These are phyloP conservation scores for Blennius ocellaris DNA, from an alignment of 2,113 vertebrate genomes.

Conservation along the genomic window DNA sequence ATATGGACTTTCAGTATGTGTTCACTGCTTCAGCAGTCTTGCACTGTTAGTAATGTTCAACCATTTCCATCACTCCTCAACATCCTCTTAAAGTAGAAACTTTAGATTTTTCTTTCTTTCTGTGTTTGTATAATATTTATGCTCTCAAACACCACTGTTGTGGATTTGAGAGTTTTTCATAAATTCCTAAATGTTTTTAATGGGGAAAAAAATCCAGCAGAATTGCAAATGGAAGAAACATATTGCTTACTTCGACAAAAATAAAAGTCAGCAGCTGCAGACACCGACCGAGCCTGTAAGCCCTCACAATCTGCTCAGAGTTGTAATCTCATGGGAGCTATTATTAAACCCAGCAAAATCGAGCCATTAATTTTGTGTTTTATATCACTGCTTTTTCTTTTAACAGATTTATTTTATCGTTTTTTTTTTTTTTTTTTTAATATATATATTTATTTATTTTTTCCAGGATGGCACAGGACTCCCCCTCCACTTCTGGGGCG, in stretches of 20 bases:
- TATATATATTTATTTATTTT: background rate
- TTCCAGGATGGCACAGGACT: conserved; percentile 85
- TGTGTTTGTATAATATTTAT: no score
- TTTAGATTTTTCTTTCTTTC: no score
- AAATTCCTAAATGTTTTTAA: conserved; percentile 26
- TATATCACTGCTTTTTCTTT: background rate
- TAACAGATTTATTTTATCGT: background rate
- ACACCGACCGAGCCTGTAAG: conserved; percentile 18
- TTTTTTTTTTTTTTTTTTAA: background rate
- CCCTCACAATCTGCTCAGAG: conserved; percentile 35
- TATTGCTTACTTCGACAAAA: conserved; percentile 24
- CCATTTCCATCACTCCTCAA: background rate
- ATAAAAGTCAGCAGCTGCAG: conserved; percentile 17
- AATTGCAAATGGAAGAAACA: conserved; percentile 14
- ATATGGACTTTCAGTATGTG: no score
- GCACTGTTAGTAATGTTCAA: no score
- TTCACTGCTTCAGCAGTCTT: no score
- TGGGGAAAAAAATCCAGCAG: background rate
- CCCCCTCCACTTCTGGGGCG: conserved; percentile 92
- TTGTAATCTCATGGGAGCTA: conserved; percentile 37
- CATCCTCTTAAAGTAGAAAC: no score
- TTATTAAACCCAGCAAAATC: conserved; percentile 5
- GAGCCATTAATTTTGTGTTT: background rate
- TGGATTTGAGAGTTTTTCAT: background rate
- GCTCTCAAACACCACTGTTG: no score